These are phyloP conservation scores for Muschampia plurimacula DNA, from an alignment of 2,888 invertebrate species.

Conservation along the genomic window DNA sequence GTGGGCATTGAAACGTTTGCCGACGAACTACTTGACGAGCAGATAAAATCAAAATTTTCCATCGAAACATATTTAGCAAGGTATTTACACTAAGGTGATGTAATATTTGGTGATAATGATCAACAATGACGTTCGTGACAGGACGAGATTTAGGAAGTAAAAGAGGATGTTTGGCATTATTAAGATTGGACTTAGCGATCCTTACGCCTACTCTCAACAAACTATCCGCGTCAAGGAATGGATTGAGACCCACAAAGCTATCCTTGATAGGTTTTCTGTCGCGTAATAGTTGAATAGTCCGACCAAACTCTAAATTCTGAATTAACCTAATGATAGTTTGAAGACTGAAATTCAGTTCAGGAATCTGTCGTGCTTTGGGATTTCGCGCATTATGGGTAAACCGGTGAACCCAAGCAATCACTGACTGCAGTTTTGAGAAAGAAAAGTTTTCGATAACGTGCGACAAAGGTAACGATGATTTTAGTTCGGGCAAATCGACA, in stretches of 20 bases:
- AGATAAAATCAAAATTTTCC: constrained; percentile 21
- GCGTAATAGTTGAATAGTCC: background rate
- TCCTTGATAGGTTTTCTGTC: background rate
- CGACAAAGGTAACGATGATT: background rate
- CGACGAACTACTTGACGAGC: constrained; percentile 10
- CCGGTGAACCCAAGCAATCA: constrained; percentile 12
- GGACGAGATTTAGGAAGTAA: constrained; percentile 12
- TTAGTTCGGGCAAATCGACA: background rate
- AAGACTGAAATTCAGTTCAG: constrained; percentile 4
- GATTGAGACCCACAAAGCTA: constrained; percentile 8
- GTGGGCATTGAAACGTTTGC: constrained; percentile 1
- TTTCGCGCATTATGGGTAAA: constrained; percentile 6
- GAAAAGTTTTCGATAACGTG: background rate
- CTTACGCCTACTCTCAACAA: constrained; percentile 8
- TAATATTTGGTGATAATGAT: constrained; percentile 16
- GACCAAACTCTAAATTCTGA: constrained; percentile 7
- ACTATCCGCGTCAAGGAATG: constrained; percentile 10
- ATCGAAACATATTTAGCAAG: constrained; percentile 1
- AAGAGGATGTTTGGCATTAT: constrained; percentile 9
- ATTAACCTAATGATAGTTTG: background rate
- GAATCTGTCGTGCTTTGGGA: background rate
- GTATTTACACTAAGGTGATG: constrained; percentile 12
- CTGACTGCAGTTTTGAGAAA: background rate
- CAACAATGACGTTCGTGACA: background rate
- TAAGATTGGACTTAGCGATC: constrained; percentile 1